Evolutionary conservation across 2,113 vertebrate genomes (phyloP).

Genomic region (Hippocampus abdominalis): DNA sequence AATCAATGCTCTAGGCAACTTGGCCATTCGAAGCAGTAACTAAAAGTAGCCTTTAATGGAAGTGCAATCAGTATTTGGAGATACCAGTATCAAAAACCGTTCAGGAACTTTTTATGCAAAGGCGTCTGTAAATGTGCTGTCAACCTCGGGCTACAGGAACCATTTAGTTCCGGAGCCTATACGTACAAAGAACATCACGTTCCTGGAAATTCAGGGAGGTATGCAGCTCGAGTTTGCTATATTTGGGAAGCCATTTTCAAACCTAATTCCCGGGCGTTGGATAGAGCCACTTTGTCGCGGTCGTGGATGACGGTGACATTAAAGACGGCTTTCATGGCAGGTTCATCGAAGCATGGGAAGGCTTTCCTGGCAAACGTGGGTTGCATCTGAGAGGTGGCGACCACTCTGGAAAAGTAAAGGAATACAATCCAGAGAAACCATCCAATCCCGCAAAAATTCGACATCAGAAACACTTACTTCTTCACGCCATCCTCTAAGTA

Average conservation of each 20-base stretch:
- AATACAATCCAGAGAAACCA: too few species aligned
- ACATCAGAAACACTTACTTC: conserved; percentile 70
- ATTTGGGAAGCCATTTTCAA: background rate
- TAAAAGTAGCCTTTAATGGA: too few species aligned
- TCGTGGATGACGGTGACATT: conserved; percentile 76
- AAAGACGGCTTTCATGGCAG: conserved; percentile 89
- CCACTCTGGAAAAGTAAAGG: conserved; percentile 69
- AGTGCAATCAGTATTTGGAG: too few species aligned
- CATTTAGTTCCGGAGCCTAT: background rate
- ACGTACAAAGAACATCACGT: background rate
- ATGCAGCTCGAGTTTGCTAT: background rate
- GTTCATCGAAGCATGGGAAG: conserved; percentile 96
- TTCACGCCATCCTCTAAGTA: conserved; percentile 62
- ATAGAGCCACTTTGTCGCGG: conserved; percentile 63
- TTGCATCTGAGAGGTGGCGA: conserved; percentile 95
- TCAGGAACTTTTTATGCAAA: too few species aligned
- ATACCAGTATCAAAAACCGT: too few species aligned
- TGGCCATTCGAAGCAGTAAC: too few species aligned
- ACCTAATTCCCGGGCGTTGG: conserved; percentile 77
- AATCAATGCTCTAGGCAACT: too few species aligned
- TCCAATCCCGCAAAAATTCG: too few species aligned
- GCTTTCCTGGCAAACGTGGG: conserved; percentile 82
- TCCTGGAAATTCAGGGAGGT: background rate
- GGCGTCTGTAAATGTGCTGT: too few species aligned
- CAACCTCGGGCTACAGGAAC: background rate